These are phyloP conservation scores for Ligdia adustata DNA, from an alignment of 2,888 invertebrate genomes.

Conservation along the genomic window DNA sequence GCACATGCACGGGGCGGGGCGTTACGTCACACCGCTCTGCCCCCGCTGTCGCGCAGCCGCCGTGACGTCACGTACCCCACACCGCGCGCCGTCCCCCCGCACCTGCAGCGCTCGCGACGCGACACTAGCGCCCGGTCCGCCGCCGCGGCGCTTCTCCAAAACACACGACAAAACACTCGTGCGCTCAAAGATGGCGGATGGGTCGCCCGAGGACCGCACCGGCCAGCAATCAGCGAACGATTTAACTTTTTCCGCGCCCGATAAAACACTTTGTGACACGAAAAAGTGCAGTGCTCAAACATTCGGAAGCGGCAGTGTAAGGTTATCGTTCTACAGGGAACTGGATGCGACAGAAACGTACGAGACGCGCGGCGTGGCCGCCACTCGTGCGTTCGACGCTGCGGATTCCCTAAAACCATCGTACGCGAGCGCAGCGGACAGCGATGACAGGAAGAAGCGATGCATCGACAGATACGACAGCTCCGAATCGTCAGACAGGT, in stretches of 20 bases:
- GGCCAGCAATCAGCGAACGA: slow-evolving; percentile 84
- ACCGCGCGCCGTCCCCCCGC: slow-evolving; percentile 50
- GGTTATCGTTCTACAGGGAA: slow-evolving; percentile 78
- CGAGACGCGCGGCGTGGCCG: slow-evolving; percentile 79
- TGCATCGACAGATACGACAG: slow-evolving; percentile 96
- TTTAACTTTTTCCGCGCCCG: slow-evolving; percentile 81
- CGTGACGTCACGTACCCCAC: slow-evolving; percentile 73
- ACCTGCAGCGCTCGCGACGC: slow-evolving; percentile 60
- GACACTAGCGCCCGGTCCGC: slow-evolving; percentile 63
- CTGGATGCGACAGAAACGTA: slow-evolving; percentile 79
- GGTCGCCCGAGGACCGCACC: slow-evolving; percentile 86
- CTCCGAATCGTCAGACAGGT: slow-evolving; percentile 97
- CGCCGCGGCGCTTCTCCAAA: slow-evolving; percentile 60
- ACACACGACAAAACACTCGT: slow-evolving; percentile 83
- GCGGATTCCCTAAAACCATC: slow-evolving; percentile 70
- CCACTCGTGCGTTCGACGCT: slow-evolving; percentile 59
- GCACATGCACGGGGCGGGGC: slow-evolving; percentile 83
- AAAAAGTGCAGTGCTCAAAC: slow-evolving; percentile 81
- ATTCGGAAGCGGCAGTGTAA: slow-evolving; percentile 67
- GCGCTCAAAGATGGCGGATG: slow-evolving; percentile 93
- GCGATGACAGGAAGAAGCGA: slow-evolving; percentile 90
- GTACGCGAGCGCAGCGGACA: slow-evolving; percentile 59
- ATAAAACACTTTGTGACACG: slow-evolving; percentile 77
- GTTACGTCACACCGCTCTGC: slow-evolving; percentile 78
- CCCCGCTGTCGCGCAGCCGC: slow-evolving; percentile 79